Evolutionary conservation across 2,113 vertebrate species (phyloP).

Genomic region (Sinosuthora webbiana): DNA sequence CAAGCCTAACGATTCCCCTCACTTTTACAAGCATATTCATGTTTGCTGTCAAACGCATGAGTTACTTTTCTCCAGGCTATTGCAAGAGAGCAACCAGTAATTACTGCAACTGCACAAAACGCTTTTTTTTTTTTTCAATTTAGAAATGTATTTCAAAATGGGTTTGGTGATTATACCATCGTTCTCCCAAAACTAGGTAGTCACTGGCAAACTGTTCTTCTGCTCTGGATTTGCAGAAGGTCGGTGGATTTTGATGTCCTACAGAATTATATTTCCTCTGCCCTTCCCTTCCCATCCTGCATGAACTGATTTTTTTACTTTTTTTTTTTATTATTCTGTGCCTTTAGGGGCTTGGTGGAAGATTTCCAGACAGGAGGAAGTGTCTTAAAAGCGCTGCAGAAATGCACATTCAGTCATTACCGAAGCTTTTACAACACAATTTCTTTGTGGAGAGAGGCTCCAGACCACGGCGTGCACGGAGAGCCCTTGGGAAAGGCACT

Average conservation of each 20-base stretch:
- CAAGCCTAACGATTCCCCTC: conserved; percentile 44
- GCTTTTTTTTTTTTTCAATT: conserved; percentile 16
- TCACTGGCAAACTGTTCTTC: background rate
- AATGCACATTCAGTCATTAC: background rate
- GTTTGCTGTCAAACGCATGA: conserved; percentile 42
- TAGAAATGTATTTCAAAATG: conserved; percentile 41
- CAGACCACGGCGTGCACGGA: background rate
- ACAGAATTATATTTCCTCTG: background rate
- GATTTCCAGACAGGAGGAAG: background rate
- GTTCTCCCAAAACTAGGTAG: background rate
- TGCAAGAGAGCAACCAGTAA: conserved; percentile 55
- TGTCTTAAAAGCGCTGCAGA: background rate
- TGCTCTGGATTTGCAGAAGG: background rate
- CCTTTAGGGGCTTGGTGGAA: background rate
- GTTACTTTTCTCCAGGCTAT: conserved; percentile 51
- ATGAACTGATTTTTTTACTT: background rate
- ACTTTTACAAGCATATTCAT: conserved; percentile 55
- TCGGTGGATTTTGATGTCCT: background rate
- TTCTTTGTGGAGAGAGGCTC: background rate
- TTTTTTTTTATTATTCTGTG: background rate
- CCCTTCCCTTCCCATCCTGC: background rate
- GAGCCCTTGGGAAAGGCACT: background rate
- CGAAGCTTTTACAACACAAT: background rate
- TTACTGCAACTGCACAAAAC: conserved; percentile 54
- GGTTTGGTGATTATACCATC: background rate